Evolutionary conservation across 2,888 invertebrate genomes (phyloP).

Genomic region (Heliconius hortense): DNA sequence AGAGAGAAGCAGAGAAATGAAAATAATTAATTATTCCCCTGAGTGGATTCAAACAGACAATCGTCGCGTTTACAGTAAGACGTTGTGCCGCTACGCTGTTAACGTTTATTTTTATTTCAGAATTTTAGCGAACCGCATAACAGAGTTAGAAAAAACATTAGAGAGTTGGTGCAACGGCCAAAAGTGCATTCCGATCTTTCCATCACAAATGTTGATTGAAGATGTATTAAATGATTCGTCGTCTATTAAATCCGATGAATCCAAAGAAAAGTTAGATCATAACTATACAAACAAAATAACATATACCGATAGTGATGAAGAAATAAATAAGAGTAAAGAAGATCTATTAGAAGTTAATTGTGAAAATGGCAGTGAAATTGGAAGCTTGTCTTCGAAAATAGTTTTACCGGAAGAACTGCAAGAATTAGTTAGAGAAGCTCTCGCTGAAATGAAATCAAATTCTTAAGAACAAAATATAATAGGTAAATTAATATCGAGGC

Average conservation of each 20-base stretch:
- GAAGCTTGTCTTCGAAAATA: constrained; percentile 64
- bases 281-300: constrained; percentile 53
- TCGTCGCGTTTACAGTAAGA: neutral
- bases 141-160: constrained; percentile 90
- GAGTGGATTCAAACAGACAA: neutral
- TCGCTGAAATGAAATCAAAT: constrained; percentile 86
- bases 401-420: constrained; percentile 83
- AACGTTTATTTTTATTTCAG: constrained; percentile 67
- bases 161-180: constrained; percentile 83
- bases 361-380: constrained; percentile 49
- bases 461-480: neutral
- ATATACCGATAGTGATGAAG: constrained; percentile 68
- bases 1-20: neutral
- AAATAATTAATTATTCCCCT: neutral
- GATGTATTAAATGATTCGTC: constrained; percentile 70
- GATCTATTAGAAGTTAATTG: constrained; percentile 47
- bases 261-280: constrained; percentile 56
- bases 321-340: constrained; percentile 55
- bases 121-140: constrained; percentile 89
- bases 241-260: constrained; percentile 60
- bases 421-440: constrained; percentile 83
- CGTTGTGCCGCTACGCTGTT: neutral
- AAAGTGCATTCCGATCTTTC: constrained; percentile 78
- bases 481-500: too few species aligned
- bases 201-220: constrained; percentile 85